Evolutionary conservation across 37 sponge, comb jelly and placozoan species (phyloP).

Genomic region (Halichondria panicea): DNA sequence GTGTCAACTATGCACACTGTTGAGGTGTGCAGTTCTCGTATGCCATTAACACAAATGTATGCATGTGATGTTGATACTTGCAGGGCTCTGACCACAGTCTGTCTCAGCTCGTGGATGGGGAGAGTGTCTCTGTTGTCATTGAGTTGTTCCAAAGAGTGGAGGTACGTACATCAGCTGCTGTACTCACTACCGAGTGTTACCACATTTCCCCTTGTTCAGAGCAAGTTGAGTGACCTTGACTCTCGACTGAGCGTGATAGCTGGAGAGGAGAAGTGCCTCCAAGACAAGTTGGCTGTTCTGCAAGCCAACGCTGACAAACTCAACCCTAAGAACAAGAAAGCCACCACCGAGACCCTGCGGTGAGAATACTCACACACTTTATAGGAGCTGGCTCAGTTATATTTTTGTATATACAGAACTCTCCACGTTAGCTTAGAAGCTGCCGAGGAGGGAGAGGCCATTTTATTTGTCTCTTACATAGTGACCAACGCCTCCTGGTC

Average conservation of each 20-base stretch:
- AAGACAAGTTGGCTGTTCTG: constrained; percentile 14
- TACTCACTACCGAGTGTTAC: too few species aligned
- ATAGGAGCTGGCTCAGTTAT: neutral
- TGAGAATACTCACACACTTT: constrained; percentile 11
- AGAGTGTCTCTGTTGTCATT: constrained; percentile 15
- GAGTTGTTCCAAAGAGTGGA: constrained; percentile 36
- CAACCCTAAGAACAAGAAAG: constrained; percentile 26
- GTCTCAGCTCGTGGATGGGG: constrained; percentile 12
- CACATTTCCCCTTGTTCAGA: too few species aligned
- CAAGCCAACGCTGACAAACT: constrained; percentile 34
- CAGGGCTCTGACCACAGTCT: neutral
- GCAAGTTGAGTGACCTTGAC: constrained; percentile 19
- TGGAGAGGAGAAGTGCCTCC: neutral
- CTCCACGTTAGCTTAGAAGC: constrained; percentile 56
- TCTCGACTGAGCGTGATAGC: neutral
- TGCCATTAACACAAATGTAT: neutral
- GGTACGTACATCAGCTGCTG: too few species aligned
- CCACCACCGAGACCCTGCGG: constrained; percentile 19
- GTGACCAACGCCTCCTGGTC: constrained; percentile 74
- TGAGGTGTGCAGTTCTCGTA: constrained; percentile 16
- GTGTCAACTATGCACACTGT: constrained; percentile 20
- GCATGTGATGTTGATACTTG: neutral
- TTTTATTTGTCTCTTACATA: constrained; percentile 67
- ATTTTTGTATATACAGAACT: constrained; percentile 21
- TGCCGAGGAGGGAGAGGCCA: constrained; percentile 33